Evolutionary conservation across 2,797 vertebrate species (phyloP), one percentile per base, ranked within the genome.

Genomic region (Tragelaphus eurycerus): DNA sequence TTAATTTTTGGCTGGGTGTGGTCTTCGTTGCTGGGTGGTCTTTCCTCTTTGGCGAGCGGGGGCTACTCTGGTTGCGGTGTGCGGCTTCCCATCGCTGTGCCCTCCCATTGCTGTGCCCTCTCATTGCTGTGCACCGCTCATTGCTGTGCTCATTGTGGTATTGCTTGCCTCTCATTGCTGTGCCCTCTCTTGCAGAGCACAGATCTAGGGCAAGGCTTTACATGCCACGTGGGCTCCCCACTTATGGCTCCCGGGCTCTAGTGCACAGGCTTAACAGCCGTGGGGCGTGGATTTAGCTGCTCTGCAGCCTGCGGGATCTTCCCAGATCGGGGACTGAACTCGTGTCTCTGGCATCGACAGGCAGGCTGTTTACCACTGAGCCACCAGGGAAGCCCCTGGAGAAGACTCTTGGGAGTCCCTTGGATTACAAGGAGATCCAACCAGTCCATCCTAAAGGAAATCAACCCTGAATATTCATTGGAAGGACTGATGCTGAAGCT

Each of bases 191-290:
- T 67, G 64, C 9, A 3, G 64, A 67, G n/a, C 8, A 34, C 64
- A 19, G 17, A 11, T 34, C 31, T 67, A 11, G 64, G 64, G 17
- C 2, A 0, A 0, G n/a, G 64, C 64, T 67, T 19, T 5, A 1
- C 62, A 34, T 2, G 17, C 16, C 31, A 0, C 1, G 0, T 10
- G 64, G n/a, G 16, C 64, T 19, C 64, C 4, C n/a, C 9, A 67
- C 4, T 1, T 34, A 9, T 4, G 4, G 64, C 64, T 11, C 64
- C 62, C 4, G 2, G 17, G 64, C n/a, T 34, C n/a, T 11, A 21
- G n/a, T 1, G 1, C 16, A 11, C 64, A 67, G 64, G n/a, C 17
- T 19, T n/a, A 67, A 11, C n/a, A 21, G 17, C 11, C 1, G 1
- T 11, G n/a, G 64, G n/a, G 31, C 31, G 4, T 0, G 1, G 62